These are phyloP conservation scores for Strigamia maritima DNA, from an alignment of 2,888 invertebrate species.

Conservation along the genomic window DNA sequence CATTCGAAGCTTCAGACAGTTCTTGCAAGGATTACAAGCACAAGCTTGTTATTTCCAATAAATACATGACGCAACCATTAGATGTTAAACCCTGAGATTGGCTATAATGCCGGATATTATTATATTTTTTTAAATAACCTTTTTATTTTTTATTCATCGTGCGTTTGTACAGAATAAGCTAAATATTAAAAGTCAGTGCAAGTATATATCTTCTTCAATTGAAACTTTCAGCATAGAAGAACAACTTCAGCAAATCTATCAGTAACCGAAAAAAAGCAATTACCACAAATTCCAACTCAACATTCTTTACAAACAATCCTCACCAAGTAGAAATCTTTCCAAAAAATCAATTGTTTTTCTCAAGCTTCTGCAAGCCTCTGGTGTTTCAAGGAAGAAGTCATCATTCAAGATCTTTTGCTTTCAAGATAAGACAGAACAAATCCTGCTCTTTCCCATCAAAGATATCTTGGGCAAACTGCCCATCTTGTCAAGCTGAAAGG, in stretches of 20 bases:
- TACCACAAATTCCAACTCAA: slow-evolving; percentile 32
- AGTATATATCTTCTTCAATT: slow-evolving; percentile 29
- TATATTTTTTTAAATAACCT: no score
- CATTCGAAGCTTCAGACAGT: slow-evolving; percentile 18
- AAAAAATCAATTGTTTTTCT: slow-evolving; percentile 32
- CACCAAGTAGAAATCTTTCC: slow-evolving; percentile 21
- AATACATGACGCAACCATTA: slow-evolving; percentile 6
- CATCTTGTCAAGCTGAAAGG: slow-evolving; percentile 32
- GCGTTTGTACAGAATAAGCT: not conserved
- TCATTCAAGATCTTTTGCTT: slow-evolving; percentile 32
- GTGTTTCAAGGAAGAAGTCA: slow-evolving; percentile 31
- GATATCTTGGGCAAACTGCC: slow-evolving; percentile 34
- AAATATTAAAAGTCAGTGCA: slow-evolving; percentile 8
- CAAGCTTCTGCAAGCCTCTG: slow-evolving; percentile 28
- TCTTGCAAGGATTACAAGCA: slow-evolving; percentile 30
- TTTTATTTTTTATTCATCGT: not conserved
- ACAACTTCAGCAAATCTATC: slow-evolving; percentile 12
- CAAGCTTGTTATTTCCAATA: slow-evolving; percentile 30
- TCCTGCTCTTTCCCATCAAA: slow-evolving; percentile 34
- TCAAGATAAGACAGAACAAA: slow-evolving; percentile 34
- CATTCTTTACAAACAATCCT: slow-evolving; percentile 34
- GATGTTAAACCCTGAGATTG: not conserved
- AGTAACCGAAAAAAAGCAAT: slow-evolving; percentile 1
- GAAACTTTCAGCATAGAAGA: slow-evolving; percentile 5
- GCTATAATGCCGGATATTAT: not conserved